phyloP scores from a whole-genome alignment of 2,888 invertebrate species.

The Torymus aiolomorphi region DNA sequence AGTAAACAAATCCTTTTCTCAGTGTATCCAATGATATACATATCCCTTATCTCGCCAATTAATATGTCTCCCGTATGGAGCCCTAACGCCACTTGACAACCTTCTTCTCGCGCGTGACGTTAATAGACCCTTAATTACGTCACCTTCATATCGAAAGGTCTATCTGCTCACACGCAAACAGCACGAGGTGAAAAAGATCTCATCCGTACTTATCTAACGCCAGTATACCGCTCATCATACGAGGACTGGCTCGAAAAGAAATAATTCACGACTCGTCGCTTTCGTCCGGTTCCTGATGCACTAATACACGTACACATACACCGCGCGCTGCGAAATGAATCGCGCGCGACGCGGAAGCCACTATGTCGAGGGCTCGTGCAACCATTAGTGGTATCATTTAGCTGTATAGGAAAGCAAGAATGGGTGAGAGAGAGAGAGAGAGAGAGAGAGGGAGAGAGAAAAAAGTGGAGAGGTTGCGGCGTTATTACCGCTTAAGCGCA shows the following conservation, averaged over 20 bases:
- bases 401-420: too few relatives aligned
- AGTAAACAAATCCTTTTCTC: too few relatives aligned
- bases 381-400: constrained; percentile 9
- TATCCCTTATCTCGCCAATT: too few relatives aligned
- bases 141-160: not conserved
- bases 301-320: too few relatives aligned
- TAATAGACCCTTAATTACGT: constrained; percentile 29
- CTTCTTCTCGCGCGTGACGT: not conserved
- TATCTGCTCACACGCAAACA: not conserved
- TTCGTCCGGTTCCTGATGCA: not conserved
- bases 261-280: constrained; percentile 32
- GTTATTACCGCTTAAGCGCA: not conserved
- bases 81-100: too few relatives aligned
- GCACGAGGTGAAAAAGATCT: not conserved
- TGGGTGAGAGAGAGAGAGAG: not conserved
- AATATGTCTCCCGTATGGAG: too few relatives aligned
- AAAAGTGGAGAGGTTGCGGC: not conserved
- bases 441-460: not conserved
- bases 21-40: too few relatives aligned
- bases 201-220: not conserved
- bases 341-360: constrained; percentile 7
- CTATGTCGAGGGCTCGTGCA: constrained; percentile 8
- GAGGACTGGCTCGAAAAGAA: not conserved
- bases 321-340: too few relatives aligned
- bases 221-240: not conserved